These are phyloP conservation scores for Drosophila orena DNA, from an alignment of 1,140 invertebrate species.

Conservation along the genomic window DNA sequence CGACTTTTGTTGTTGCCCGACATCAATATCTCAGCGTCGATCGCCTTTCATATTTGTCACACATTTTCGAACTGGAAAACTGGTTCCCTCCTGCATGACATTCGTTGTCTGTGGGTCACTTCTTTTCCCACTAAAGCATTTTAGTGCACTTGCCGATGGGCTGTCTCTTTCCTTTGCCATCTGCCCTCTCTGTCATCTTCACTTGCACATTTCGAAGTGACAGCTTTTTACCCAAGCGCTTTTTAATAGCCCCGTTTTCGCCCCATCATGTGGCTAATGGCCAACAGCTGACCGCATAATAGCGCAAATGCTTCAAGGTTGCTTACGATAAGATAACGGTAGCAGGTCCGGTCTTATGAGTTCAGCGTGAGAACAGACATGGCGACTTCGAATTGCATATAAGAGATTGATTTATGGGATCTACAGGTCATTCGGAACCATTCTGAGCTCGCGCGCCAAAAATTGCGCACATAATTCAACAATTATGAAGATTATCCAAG, in stretches of 20 bases:
- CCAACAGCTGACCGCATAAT: slow-evolving; percentile 35
- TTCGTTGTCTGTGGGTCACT: slow-evolving; percentile 60
- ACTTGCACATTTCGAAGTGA: slow-evolving; percentile 53
- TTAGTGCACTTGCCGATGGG: slow-evolving; percentile 48
- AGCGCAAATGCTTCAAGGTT: slow-evolving; percentile 55
- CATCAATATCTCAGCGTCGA: slow-evolving; percentile 65
- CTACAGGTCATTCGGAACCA: neutral
- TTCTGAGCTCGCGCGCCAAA: neutral
- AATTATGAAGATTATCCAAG: no score
- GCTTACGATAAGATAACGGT: slow-evolving; percentile 62
- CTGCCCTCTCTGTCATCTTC: slow-evolving; percentile 19
- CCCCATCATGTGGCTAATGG: slow-evolving; percentile 61
- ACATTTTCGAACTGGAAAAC: slow-evolving; percentile 60
- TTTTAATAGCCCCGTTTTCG: slow-evolving; percentile 54
- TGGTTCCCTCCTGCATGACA: slow-evolving; percentile 40
- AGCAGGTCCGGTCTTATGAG: neutral
- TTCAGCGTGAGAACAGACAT: slow-evolving; percentile 31
- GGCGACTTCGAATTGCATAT: neutral
- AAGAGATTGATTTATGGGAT: slow-evolving; percentile 17
- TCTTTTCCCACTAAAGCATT: slow-evolving; percentile 55
- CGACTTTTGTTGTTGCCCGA: slow-evolving; percentile 56
- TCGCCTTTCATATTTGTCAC: slow-evolving; percentile 78
- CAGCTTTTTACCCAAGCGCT: slow-evolving; percentile 52
- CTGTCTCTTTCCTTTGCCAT: neutral
- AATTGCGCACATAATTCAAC: no score